Percentiles rank a stretch among this genome's conserved stretches.
Evolutionary conservation across 2,113 vertebrate species (phyloP).

Genomic region (Amphiprion percula): DNA sequence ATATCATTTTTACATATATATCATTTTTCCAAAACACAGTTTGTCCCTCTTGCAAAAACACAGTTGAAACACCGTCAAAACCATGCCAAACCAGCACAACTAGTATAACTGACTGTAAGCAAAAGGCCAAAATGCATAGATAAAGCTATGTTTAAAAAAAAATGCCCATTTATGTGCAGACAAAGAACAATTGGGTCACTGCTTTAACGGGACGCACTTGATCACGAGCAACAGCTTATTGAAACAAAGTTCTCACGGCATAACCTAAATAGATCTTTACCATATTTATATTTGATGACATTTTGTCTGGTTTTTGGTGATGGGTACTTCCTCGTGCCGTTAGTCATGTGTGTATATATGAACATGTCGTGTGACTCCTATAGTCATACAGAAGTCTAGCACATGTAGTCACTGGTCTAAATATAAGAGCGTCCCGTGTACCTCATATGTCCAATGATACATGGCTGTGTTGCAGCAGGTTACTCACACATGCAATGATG

Average conservation of each 20-base stretch:
- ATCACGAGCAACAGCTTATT: conserved; percentile 1
- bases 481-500: conserved; percentile 19
- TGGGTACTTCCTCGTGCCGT: conserved; percentile 66
- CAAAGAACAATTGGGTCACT: no score
- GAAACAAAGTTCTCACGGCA: neutral
- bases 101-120: no score
- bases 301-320: conserved; percentile 11
- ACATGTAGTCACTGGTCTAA: conserved; percentile 58
- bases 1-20: no score
- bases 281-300: conserved; percentile 19
- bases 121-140: no score
- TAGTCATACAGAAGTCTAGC: conserved; percentile 58
- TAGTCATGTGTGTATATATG: conserved; percentile 75
- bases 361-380: conserved; percentile 73
- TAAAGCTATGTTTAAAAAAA: no score
- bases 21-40: no score
- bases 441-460: conserved; percentile 64
- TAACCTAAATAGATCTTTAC: conserved; percentile 22
- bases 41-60: no score
- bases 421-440: conserved; percentile 60
- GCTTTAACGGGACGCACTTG: neutral
- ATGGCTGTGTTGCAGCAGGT: conserved; percentile 18
- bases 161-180: no score
- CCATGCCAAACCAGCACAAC: no score
- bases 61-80: no score